Conservation (phyloP, 2,888 invertebrate genomes). For the Tetragonula carbonaria region DNA sequence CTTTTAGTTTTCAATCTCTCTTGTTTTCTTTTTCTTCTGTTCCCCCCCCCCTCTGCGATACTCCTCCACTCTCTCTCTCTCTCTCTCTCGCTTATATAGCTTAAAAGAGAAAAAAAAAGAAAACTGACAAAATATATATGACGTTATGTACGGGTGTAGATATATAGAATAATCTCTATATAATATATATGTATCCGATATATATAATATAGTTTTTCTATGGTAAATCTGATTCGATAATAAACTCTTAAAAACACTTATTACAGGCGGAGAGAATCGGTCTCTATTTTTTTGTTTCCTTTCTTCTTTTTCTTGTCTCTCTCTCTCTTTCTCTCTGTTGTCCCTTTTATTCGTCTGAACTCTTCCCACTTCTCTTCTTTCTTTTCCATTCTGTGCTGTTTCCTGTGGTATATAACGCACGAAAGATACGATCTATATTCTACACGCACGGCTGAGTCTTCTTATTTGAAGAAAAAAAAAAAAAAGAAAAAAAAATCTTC, state of each 20-base stretch:
- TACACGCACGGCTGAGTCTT: slow-evolving; percentile 51
- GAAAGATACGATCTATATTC: slow-evolving; percentile 14
- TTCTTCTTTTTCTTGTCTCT: slow-evolving; percentile 12
- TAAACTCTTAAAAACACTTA: slow-evolving; percentile 64
- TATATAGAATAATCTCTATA: slow-evolving; percentile 59
- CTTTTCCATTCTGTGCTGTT: background rate
- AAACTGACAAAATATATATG: slow-evolving; percentile 70
- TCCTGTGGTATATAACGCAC: background rate
- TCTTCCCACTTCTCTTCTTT: background rate
- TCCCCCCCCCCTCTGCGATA: slow-evolving; percentile 41
- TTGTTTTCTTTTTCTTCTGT: slow-evolving; percentile 36
- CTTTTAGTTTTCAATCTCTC: slow-evolving; percentile 2
- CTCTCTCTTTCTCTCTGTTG: slow-evolving; percentile 14
- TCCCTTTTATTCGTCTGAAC: background rate
- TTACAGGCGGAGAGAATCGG: slow-evolving; percentile 71
- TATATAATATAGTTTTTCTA: slow-evolving; percentile 69
- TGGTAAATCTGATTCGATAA: slow-evolving; percentile 65
- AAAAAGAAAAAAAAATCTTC: background rate
- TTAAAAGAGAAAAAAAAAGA: slow-evolving; percentile 58
- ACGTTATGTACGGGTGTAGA: slow-evolving; percentile 57
- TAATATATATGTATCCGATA: slow-evolving; percentile 55
- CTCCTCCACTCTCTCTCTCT: background rate
- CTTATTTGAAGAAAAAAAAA: background rate
- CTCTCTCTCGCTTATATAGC: slow-evolving; percentile 30
- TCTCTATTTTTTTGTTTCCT: slow-evolving; percentile 49